Evolutionary conservation across 2,888 invertebrate species (phyloP), one percentile per base, ranked within the genome.

Genomic region (Loripinus fragilis): DNA sequence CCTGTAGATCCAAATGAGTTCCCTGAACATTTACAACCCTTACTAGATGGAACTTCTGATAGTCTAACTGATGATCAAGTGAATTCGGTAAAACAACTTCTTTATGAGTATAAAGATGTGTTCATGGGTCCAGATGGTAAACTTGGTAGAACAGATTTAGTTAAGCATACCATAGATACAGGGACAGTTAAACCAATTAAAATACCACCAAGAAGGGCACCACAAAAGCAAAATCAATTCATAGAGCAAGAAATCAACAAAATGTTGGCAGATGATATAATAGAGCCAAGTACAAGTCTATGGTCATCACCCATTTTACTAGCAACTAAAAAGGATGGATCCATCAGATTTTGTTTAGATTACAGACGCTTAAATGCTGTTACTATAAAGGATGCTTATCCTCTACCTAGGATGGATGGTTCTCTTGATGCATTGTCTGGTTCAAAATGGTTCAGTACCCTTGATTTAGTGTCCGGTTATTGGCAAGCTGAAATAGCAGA

Each of bases 381-480:
- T 5, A 74, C 80, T 50, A 33, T 69, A 8, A n/a, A n/a, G n/a
- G 78, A 81, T 35, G 69, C 78, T 0, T 65, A 67, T 7, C 81
- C 85, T 8, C 42, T 83, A 3, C 83, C 83, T 2, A 60, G 74
- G 15, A 80, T 85, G 15, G 65, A 71, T 60, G 73, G 80, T 42
- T 66, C 72, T 15, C 38, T 85, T 0, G 74, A 80, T 48, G 38
- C 30, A 15, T 33, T 85, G 7, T 50, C 42, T 25, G 80, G 82
- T n/a, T 66, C 75, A 7, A 38, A 64, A 17, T 80, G 76, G 78
- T 85, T 85, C 52, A 52, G 52, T 2, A 41, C 69, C 8, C 48
- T 80, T 8, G 85, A 82, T 38, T 75, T 74, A 41, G 75, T 71
- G 5, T 71, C 71, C n/a, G 84, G 75, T 3, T 81, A 81, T 68